These are phyloP conservation scores for Chlorodrepanis virens DNA, from an alignment of 2,113 vertebrate genomes.

Conservation along the genomic window DNA sequence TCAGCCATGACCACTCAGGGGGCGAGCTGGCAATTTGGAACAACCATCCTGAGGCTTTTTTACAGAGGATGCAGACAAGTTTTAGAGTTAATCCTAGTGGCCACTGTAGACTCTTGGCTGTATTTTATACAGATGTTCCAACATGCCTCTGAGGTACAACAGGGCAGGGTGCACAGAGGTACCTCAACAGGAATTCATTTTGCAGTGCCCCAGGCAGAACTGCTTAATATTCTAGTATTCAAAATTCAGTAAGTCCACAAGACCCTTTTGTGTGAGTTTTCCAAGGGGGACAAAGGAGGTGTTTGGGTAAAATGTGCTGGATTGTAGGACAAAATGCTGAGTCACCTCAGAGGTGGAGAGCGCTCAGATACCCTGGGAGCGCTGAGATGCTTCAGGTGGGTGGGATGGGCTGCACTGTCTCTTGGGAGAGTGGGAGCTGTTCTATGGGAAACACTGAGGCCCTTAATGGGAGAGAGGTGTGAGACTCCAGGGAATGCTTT, in stretches of 20 bases:
- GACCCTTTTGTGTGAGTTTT: background rate
- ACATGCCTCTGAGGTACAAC: background rate
- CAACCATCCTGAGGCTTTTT: background rate
- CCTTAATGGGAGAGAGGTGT: background rate
- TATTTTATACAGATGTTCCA: background rate
- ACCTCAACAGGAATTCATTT: background rate
- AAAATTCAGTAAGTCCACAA: background rate
- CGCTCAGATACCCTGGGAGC: fast-evolving
- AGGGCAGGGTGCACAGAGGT: background rate
- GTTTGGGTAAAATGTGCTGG: background rate
- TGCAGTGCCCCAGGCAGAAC: background rate
- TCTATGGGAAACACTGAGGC: background rate
- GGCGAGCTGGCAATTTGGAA: background rate
- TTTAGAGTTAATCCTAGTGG: background rate
- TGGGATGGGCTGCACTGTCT: fast-evolving
- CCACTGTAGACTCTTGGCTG: background rate
- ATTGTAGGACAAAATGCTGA: fast-evolving
- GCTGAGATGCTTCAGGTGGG: background rate
- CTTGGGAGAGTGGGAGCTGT: background rate
- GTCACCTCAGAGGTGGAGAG: background rate
- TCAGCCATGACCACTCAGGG: background rate
- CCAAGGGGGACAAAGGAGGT: background rate
- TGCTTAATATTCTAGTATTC: background rate
- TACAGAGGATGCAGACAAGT: background rate
- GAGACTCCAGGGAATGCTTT: background rate